These are phyloP conservation scores for Megalopta genalis DNA, from an alignment of 1,140 invertebrate species.

Conservation along the genomic window DNA sequence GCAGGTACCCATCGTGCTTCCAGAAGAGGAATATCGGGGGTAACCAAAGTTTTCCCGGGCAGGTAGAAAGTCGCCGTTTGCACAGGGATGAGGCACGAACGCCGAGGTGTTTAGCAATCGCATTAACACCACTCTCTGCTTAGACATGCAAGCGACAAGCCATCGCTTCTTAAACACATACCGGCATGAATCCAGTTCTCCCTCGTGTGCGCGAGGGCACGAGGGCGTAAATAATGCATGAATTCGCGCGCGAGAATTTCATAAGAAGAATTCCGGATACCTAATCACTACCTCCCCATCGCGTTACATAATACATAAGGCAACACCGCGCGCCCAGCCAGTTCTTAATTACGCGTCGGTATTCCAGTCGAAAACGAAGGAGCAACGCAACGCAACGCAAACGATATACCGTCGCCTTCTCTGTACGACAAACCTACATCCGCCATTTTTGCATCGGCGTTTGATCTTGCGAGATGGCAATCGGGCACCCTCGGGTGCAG, in stretches of 20 bases:
- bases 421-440: not conserved
- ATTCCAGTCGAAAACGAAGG: not conserved
- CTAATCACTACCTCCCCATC: slow-evolving; percentile 1
- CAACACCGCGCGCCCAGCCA: not conserved
- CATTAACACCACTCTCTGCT: slow-evolving; percentile 16
- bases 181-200: not conserved
- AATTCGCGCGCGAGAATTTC: slow-evolving; percentile 18
- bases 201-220: not conserved
- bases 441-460: not conserved
- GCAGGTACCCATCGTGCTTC: too few species aligned
- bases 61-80: too few species aligned
- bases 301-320: not conserved
- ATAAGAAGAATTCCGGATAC: slow-evolving; percentile 11
- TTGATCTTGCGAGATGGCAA: not conserved
- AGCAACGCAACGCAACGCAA: not conserved
- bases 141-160: slow-evolving; percentile 18
- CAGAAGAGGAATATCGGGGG: too few species aligned
- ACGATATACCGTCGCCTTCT: too few species aligned
- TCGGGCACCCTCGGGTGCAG: too few species aligned
- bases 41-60: too few species aligned
- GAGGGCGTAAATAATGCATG: slow-evolving; percentile 35
- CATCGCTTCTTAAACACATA: slow-evolving; percentile 13
- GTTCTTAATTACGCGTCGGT: not conserved
- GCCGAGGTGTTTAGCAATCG: not conserved
- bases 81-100: too few species aligned